Evolutionary conservation across 2,113 vertebrate genomes (phyloP), one percentile per base, ranked within the genome.

Genomic region (Otolemur garnettii): DNA sequence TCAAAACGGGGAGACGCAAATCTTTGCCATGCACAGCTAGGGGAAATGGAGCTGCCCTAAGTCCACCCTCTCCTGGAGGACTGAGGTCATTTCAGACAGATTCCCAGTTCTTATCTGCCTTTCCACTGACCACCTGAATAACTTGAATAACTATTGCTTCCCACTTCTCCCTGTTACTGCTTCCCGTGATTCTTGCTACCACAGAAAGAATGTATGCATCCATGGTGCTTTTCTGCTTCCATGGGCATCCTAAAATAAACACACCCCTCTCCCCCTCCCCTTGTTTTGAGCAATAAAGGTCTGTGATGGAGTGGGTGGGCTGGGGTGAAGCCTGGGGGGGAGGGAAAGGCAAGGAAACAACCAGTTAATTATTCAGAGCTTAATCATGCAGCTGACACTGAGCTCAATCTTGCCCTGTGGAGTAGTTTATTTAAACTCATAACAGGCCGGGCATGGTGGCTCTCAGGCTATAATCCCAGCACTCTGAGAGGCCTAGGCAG

Each of bases 11-110:
- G 57, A 59, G 55, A 53, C 38, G 14, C 7, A 1, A 12, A 3
- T 35, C 19, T 11, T 26, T 2, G 1, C 1, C 7, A 1, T 7
- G 15, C 50, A 3, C 3, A 15, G 7, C 19, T 6, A 17, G 22
- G 69, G 45, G 12, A 74, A 45, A 42, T 5, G 33, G 33, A 1
- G 1, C 14, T 11, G 13, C 4, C 12, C 11, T 53, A 0, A 33
- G 18, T 35, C 15, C 33, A n/a, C 45, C 62, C 55, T 72, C 8
- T 13, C 17, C 0, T 24, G 66, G 50, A 38, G 35, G 19, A 17
- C 1, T 18, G 68, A 26, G 28, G 26, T 12, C 5, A 1, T 66
- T 84, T 35, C 12, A 21, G 68, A 26, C 59, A 60, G 71, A 38
- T 19, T 64, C 82, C 35, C 55, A 26, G 55, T 38, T 62, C 89